Base-by-base conservation (phyloP, 2,113 vertebrate species). In the Petroica traversi region DNA sequence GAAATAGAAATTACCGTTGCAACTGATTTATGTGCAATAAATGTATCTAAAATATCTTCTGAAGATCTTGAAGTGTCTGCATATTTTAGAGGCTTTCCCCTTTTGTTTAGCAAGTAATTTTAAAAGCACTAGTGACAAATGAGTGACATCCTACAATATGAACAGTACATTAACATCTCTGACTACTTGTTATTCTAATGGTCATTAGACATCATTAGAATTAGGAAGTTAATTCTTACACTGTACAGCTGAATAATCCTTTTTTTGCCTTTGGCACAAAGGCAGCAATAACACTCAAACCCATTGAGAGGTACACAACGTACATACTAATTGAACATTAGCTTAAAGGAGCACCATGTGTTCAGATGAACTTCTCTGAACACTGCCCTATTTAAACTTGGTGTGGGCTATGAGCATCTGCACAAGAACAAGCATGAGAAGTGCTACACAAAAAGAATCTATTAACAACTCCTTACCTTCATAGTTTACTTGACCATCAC, bases 401-500 rank as follows among this genome's bases (percentile, higher is more conserved):
- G n/a, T 12, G 11, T 9, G 24, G 24, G 10, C n/a, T 52, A 75
- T 11, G n/a, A 45, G 28, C 25, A 74, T 6, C 68, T 6, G 8
- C 31, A 72, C 24, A 17, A 5, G 13, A 51, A 77, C 8, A 28
- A 51, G 29, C 34, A 41, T 1, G 2, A 7, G 0, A 64, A 59
- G 10, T 2, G 12, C 58, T 72, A 58, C 64, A 41, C 28, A 51
- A 28, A 31, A 66, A 66, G 3, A 48, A 58, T 23, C 24, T 4
- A 20, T 80, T 31, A 89, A 41, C 19, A 72, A 26, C 40, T 74
- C 67, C 94, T 96, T 96, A 99, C 99, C 99, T 99, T 99, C 99
- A 97, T 99, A 99, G 98, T 99, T 99, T 99, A 99, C 99, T 98
- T 99, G 99, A 96, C 99, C 99, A 88, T 99, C 99, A 92, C 99